Evolutionary conservation across 2,797 vertebrate species (phyloP), one percentile per base, ranked within the genome.

Genomic region (Acrossocheilus wenchowensis): DNA sequence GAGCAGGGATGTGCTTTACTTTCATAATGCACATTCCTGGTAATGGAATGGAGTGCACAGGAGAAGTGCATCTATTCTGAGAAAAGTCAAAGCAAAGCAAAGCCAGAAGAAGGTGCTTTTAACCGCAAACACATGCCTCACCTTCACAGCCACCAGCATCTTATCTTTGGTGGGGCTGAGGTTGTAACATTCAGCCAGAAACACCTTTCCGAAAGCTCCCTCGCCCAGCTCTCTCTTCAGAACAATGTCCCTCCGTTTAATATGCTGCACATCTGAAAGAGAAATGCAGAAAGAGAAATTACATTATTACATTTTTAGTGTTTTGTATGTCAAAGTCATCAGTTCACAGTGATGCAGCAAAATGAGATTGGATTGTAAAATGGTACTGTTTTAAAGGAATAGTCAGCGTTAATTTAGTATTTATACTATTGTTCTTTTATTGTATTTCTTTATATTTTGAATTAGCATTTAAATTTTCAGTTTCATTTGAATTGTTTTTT

Each of bases 131-230:
- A 73, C 83, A 41, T 78, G 68, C 54, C 88, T 95, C 95, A 99
- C 98, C 98, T 99, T 99, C 92, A 99, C 98, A 77, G 98, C 98
- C 91, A 99, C 98, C 83, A 99, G 96, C 97, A 98, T 99, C 96
- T 99, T 99, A 94, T 99, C 97, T 81, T 99, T 97, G 92, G 96
- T 97, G 83, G 98, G 97, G 89, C 97, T 97, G 90, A 99, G 97
- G 94, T 99, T 98, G 95, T 99, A 99, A 93, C 98, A 99, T 93
- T 99, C 98, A 5, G 98, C 98, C 93, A 99, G 93, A 94, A 99
- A 99, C 87, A 99, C 98, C 94, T 99, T 99, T 23, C 98, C 98
- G 39, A 99, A 99, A 43, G 98, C 97, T 88, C 98, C 98, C 93
- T 99, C 98, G 0, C 98, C 98, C 90, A 99, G 92, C 91, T 99